Percentiles rank a stretch among this genome's conserved stretches.
phyloP scores from a whole-genome alignment of 2,113 vertebrate genomes.

The Guaruba guarouba region DNA sequence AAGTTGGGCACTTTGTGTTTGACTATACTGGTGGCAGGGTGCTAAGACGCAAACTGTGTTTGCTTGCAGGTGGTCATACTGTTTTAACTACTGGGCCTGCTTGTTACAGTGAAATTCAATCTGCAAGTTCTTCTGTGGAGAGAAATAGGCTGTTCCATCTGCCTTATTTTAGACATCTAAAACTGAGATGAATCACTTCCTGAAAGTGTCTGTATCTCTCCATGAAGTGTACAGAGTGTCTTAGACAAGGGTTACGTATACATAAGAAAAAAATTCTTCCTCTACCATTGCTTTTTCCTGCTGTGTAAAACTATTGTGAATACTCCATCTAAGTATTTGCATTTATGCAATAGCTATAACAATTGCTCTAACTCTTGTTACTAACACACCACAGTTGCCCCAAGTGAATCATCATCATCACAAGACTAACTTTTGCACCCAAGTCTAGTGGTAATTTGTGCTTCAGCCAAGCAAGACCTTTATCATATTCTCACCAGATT shows the following conservation, averaged over 20 bases:
- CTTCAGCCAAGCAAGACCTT: background rate
- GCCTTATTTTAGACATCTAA: slow-evolving; percentile 2
- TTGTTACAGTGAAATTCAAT: background rate
- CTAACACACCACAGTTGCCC: background rate
- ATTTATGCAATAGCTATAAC: background rate
- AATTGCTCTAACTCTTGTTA: background rate
- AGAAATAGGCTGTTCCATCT: background rate
- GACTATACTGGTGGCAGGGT: background rate
- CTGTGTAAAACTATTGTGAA: background rate
- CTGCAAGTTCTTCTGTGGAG: background rate
- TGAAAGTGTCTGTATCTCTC: background rate
- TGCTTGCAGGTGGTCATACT: background rate
- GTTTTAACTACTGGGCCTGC: background rate
- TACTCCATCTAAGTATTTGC: background rate
- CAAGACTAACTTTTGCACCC: background rate
- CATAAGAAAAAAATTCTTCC: background rate
- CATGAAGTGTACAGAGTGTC: background rate
- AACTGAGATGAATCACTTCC: slow-evolving; percentile 14
- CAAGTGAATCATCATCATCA: background rate
- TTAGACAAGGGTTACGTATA: background rate
- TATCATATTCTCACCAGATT: background rate
- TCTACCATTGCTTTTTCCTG: background rate
- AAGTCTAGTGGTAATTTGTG: background rate
- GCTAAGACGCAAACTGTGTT: background rate
- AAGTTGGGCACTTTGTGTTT: background rate